Evolutionary conservation across 1,140 invertebrate genomes (phyloP).

Genomic region (Drosophila cardini): DNA sequence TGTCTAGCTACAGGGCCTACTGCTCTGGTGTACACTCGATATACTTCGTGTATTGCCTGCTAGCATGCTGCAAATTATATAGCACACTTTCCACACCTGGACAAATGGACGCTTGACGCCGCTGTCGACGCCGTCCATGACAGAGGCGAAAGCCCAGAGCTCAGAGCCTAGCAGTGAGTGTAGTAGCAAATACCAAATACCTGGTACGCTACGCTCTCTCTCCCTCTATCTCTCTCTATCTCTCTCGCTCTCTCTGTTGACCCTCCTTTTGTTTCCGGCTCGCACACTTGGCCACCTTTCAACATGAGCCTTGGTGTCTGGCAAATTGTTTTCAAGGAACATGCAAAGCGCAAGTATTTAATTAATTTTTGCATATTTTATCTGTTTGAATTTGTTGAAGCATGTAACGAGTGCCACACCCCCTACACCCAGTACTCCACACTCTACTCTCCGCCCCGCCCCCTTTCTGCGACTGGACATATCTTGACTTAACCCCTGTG

Average conservation of each 20-base stretch:
- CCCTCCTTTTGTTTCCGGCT: slow-evolving; percentile 41
- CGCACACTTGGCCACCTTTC: slow-evolving; percentile 67
- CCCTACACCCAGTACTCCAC: too few relatives aligned
- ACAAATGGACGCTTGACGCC: slow-evolving; percentile 58
- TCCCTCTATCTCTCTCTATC: too few relatives aligned
- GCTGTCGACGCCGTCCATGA: slow-evolving; percentile 48
- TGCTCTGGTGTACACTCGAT: too few relatives aligned
- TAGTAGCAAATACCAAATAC: not conserved
- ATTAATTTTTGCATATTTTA: slow-evolving; percentile 83
- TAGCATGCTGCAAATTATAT: slow-evolving; percentile 77
- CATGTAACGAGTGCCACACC: slow-evolving; percentile 63
- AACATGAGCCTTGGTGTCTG: slow-evolving; percentile 81
- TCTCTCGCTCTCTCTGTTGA: not conserved
- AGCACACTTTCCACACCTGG: slow-evolving; percentile 82
- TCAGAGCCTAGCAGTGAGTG: not conserved
- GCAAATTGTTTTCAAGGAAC: slow-evolving; percentile 83
- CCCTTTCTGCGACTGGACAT: slow-evolving; percentile 4
- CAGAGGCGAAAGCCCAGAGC: too few relatives aligned
- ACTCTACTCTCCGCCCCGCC: not conserved
- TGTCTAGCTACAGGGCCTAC: too few relatives aligned
- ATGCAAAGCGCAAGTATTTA: slow-evolving; percentile 83
- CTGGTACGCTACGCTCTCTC: too few relatives aligned
- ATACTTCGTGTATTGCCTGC: slow-evolving; percentile 33
- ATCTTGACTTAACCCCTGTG: slow-evolving; percentile 63
- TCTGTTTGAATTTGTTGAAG: slow-evolving; percentile 82